Evolutionary conservation across 2,797 vertebrate species (phyloP), one percentile per base, ranked within the genome.

Genomic region (Austrolebias charrua): DNA sequence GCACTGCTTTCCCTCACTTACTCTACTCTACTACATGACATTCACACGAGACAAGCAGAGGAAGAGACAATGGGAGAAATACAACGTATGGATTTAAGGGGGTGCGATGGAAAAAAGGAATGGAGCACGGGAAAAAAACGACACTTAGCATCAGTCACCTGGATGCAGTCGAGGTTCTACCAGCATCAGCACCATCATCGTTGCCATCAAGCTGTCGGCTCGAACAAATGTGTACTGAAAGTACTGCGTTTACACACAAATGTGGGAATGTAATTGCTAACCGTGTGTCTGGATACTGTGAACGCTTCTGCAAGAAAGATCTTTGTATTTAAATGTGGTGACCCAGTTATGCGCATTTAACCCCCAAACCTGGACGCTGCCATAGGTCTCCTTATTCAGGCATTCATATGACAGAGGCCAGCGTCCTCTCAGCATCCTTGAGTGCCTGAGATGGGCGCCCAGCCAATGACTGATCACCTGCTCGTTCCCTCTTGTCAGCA

Each of bases 361-460:
- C 86, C 85, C 49, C 24, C 20, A 38, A 63, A 48, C 66, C 13
- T 72, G 65, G 63, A 55, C 76, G 67, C 60, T 40, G 75, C 43
- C 75, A 78, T 64, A 76, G 80, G 82, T 80, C 76, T 73, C 58
- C 62, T 82, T 76, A 67, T 82, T 20, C 60, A 69, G 50, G 69
- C 76, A 29, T 64, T 81, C 73, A 80, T 76, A 72, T 78, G 79
- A 83, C 87, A 81, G 72, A 76, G 80, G 79, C 85, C 78, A 69
- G 44, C 43, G 81, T 87, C 89, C 90, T 90, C 84, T 71, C 79
- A 54, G 75, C 88, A 88, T 87, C 90, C 91, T 91, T 91, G 87
- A 88, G 83, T 58, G 42, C 18, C 60, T 53, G 71, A 73, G 82
- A 86, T 81, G 83, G 89, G 88, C 88, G 75, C 55, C 61, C 76